Conservation (phyloP, 1,140 invertebrate genomes). For the Drosophila bifasciata region DNA sequence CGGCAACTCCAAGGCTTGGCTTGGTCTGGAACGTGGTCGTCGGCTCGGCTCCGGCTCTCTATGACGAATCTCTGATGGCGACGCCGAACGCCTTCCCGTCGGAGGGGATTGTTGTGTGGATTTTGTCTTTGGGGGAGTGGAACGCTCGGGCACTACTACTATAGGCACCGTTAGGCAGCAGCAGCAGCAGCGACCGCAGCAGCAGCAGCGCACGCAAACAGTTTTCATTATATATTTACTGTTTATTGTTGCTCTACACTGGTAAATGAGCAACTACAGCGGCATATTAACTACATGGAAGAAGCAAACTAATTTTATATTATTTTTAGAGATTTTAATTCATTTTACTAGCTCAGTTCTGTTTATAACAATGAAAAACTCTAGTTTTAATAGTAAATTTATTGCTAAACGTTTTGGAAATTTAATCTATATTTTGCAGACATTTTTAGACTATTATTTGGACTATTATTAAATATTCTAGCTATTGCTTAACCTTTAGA, state of each 20-base stretch:
- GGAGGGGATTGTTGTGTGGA: too few species aligned
- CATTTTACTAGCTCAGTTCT: too few species aligned
- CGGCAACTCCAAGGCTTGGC: constrained; percentile 60
- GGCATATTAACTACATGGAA: background rate
- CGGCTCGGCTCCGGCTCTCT: too few species aligned
- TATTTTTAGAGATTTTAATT: background rate
- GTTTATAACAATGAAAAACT: too few species aligned
- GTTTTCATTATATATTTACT: constrained; percentile 72
- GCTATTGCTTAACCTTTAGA: too few species aligned
- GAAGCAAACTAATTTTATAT: too few species aligned
- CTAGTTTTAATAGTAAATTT: too few species aligned
- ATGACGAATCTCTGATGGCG: constrained; percentile 66
- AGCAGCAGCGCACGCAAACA: constrained; percentile 62
- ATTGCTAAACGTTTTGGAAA: too few species aligned
- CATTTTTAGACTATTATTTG: too few species aligned
- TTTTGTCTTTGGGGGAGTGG: background rate
- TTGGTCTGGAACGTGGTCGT: constrained; percentile 58
- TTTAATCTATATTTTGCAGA: too few species aligned
- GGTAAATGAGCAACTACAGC: background rate
- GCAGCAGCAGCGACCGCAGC: constrained; percentile 17
- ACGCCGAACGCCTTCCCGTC: background rate
- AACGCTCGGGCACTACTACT: constrained; percentile 37
- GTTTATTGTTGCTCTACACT: constrained; percentile 45
- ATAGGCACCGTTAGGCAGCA: constrained; percentile 74
- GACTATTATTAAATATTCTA: too few species aligned